phyloP scores from a whole-genome alignment of 2,797 vertebrate genomes.

The Graptemys geographica region DNA sequence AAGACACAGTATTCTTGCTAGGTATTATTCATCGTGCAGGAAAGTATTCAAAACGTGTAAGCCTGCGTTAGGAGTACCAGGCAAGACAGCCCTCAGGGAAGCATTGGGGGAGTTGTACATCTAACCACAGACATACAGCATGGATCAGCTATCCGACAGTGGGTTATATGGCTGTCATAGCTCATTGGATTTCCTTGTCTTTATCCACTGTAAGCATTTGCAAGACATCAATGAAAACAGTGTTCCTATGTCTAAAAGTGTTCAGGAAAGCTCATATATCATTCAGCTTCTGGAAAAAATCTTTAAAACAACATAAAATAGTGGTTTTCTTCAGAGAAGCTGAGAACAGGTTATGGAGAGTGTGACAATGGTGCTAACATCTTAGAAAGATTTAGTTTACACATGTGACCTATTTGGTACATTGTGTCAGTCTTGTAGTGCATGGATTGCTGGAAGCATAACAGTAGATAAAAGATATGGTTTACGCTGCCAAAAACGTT shows the following conservation, averaged over 20 bases:
- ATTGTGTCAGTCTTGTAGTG: slow-evolving; percentile 13
- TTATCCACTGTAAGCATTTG: slow-evolving; percentile 52
- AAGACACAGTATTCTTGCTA: neutral
- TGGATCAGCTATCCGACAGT: slow-evolving; percentile 46
- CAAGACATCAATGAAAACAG: slow-evolving; percentile 37
- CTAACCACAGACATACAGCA: slow-evolving; percentile 55
- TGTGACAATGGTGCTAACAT: neutral
- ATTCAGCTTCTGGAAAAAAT: neutral
- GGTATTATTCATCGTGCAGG: neutral
- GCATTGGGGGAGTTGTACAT: slow-evolving; percentile 13
- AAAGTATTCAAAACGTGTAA: neutral
- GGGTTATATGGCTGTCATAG: slow-evolving; percentile 55
- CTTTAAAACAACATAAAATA: slow-evolving; percentile 37
- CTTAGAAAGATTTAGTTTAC: slow-evolving; percentile 53
- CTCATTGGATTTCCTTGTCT: slow-evolving; percentile 52
- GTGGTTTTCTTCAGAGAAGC: slow-evolving; percentile 1
- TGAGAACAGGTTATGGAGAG: slow-evolving; percentile 12
- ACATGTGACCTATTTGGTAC: slow-evolving; percentile 27
- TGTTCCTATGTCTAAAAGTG: slow-evolving; percentile 31
- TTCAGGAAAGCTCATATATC: slow-evolving; percentile 26
- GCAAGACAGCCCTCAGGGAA: slow-evolving; percentile 1
- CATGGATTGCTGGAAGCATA: slow-evolving; percentile 11
- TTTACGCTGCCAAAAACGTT: neutral
- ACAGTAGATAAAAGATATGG: neutral
- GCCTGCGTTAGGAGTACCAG: neutral